Conservation (phyloP, 2,113 vertebrate genomes). For the Xenotilapia flavipinnis region DNA sequence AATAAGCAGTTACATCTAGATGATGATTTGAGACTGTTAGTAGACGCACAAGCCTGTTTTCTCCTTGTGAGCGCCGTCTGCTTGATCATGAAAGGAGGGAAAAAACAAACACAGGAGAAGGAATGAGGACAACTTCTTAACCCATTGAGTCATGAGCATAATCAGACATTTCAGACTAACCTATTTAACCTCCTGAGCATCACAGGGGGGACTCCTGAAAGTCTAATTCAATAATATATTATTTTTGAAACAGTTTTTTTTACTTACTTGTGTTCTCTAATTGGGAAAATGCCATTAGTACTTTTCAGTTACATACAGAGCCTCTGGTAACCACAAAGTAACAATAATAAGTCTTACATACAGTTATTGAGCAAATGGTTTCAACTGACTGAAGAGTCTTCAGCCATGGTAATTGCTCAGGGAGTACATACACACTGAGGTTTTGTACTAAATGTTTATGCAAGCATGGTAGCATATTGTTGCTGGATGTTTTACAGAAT, state of each 20-base stretch:
- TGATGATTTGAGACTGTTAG: neutral
- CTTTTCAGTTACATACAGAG: neutral
- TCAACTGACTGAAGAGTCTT: neutral
- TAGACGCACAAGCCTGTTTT: neutral
- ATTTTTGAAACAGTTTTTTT: neutral
- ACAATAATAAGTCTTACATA: neutral
- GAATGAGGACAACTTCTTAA: slow-evolving; percentile 35
- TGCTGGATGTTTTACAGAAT: neutral
- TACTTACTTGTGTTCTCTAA: neutral
- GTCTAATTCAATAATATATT: neutral
- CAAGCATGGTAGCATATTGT: neutral
- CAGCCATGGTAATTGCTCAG: neutral
- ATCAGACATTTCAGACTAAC: neutral
- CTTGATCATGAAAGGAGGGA: neutral
- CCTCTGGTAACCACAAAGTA: neutral
- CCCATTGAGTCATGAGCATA: neutral
- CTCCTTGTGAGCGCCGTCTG: neutral
- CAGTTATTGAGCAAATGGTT: neutral
- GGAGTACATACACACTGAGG: neutral
- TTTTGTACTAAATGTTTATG: neutral
- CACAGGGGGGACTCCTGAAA: neutral
- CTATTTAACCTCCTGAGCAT: neutral
- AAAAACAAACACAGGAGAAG: neutral
- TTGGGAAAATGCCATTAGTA: neutral
- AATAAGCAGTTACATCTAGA: neutral